phyloP scores from a whole-genome alignment of 2,888 invertebrate genomes.

The Hydropsyche betteni region DNA sequence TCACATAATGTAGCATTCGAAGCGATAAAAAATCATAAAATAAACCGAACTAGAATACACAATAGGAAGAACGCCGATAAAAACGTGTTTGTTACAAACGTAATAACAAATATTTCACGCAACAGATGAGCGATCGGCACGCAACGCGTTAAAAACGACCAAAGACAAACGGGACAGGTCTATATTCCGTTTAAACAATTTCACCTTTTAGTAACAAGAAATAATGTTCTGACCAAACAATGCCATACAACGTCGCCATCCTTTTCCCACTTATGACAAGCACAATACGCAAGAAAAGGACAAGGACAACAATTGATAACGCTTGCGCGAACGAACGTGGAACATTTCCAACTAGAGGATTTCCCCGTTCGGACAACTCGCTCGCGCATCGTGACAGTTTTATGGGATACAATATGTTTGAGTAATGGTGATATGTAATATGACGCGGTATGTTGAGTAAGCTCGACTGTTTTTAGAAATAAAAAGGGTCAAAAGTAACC shows the following conservation, averaged over 20 bases:
- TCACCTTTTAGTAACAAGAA: slow-evolving; percentile 21
- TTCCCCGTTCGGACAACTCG: neutral
- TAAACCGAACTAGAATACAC: too few species aligned
- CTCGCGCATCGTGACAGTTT: slow-evolving; percentile 17
- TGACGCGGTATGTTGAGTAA: slow-evolving; percentile 35
- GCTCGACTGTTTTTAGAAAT: slow-evolving; percentile 24
- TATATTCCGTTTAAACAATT: slow-evolving; percentile 17
- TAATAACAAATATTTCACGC: too few species aligned
- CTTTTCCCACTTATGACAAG: neutral
- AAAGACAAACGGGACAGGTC: neutral
- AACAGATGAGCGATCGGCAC: too few species aligned
- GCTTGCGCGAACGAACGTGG: neutral
- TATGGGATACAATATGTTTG: slow-evolving; percentile 38
- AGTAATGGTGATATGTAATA: slow-evolving; percentile 39
- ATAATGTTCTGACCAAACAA: slow-evolving; percentile 14
- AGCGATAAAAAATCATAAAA: too few species aligned
- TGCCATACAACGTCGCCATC: neutral
- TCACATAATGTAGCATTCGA: too few species aligned
- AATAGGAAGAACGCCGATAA: too few species aligned
- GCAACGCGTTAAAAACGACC: neutral
- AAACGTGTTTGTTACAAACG: too few species aligned
- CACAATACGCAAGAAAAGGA: neutral
- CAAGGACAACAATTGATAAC: neutral
- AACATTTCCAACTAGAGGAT: neutral
- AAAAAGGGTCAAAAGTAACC: slow-evolving; percentile 12